Conservation (phyloP, 2,113 vertebrate species). For the Thamnophis sirtalis region DNA sequence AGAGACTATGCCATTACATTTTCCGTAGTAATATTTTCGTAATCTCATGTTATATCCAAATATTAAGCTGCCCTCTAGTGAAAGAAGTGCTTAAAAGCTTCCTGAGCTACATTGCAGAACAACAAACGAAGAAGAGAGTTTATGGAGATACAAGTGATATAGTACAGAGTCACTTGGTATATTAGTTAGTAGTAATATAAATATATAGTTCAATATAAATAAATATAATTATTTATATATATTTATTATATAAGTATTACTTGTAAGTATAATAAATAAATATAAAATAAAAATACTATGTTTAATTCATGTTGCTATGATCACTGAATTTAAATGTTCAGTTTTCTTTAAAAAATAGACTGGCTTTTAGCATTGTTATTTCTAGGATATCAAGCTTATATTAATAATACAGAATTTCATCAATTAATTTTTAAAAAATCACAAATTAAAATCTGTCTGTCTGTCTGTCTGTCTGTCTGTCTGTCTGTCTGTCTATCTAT, state of each 20-base stretch:
- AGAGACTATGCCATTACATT: not conserved
- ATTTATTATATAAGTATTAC: not conserved
- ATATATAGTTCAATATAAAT: not conserved
- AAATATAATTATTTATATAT: not conserved
- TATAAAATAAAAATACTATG: not conserved
- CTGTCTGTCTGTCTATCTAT: no score
- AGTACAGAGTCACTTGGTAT: not conserved
- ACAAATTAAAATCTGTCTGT: not conserved
- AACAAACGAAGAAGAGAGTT: not conserved
- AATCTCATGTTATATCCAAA: not conserved
- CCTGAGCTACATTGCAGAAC: not conserved
- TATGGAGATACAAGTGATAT: not conserved
- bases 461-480: no score
- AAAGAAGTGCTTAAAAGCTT: not conserved
- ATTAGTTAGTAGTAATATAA: not conserved
- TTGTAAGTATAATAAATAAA: not conserved
- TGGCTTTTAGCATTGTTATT: not conserved
- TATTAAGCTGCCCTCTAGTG: conserved; percentile 17
- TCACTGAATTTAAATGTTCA: not conserved
- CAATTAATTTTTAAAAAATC: not conserved
- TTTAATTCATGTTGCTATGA: not conserved
- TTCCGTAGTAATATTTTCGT: not conserved
- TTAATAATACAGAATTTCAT: not conserved
- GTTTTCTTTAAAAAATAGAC: not conserved
- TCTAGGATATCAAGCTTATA: no score